phyloP scores from a whole-genome alignment of 2,797 vertebrate species.

The Acomys russatus region DNA sequence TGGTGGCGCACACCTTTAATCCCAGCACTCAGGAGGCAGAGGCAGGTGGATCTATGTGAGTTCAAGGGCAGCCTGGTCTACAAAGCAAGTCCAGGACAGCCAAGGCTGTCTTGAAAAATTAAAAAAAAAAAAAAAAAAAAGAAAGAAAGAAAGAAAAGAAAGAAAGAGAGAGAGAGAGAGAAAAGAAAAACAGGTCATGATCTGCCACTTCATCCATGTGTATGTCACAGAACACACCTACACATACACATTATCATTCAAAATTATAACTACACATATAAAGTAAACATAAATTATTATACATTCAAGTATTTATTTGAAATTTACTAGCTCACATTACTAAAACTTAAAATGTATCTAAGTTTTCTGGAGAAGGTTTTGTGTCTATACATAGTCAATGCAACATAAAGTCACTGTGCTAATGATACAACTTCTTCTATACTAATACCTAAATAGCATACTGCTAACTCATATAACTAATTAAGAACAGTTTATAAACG shows the following conservation, averaged over 20 bases:
- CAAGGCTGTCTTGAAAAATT: no score
- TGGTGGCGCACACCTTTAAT: no score
- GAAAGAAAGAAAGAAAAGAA: no score
- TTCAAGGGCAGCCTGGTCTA: no score
- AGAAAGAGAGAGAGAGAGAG: no score
- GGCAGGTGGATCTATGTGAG: no score
- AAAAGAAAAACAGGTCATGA: background rate
- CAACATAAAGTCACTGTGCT: background rate
- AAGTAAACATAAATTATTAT: constrained; percentile 42
- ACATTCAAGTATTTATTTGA: background rate
- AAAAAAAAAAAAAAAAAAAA: no score
- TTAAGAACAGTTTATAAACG: background rate
- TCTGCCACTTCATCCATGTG: background rate
- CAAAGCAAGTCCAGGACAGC: no score
- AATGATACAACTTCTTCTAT: background rate
- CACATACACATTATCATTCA: background rate
- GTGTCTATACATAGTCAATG: background rate
- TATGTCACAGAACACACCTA: background rate
- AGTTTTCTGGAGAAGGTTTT: background rate
- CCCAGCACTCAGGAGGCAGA: no score
- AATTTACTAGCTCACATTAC: background rate
- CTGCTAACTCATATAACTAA: background rate
- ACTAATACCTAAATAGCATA: background rate
- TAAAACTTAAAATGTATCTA: background rate
- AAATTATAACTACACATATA: background rate